Evolutionary conservation across 2,113 vertebrate species (phyloP), one percentile per base, ranked within the genome.

Genomic region (Taxidea taxus): DNA sequence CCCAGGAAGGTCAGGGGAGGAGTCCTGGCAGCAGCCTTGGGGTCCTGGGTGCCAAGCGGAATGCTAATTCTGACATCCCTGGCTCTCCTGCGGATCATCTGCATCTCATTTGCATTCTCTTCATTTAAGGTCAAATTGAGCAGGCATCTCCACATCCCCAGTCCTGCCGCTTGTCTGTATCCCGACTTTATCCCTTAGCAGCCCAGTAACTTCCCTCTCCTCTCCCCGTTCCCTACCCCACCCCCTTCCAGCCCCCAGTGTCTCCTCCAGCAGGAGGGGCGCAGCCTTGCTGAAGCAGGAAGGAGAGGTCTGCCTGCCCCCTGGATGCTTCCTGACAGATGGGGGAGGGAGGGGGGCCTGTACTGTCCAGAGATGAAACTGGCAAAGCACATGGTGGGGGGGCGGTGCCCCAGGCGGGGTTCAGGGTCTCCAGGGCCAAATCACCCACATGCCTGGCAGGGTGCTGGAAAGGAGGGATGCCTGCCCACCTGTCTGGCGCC

Each of bases 111-210:
- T 97, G 95, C 96, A 97, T 97, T 97, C 96, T 97, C 96, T 97
- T 97, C 97, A 93, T 95, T 98, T 98, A 98, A 98, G 97, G 96
- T 98, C 96, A 94, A 97, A 97, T 96, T 97, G 98, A 94, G 94
- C 97, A 98, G 97, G 96, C 96, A 87, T 92, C 95, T 91, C 91
- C 87, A 88, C 96, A 91, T 95, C 87, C 54, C 91, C 90, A 97
- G 84, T 58, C 66, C 87, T 87, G 93, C 80, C 64, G 27, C 87
- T 72, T 84, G 86, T 95, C 95, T 97, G 91, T 92, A 78, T 91
- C 75, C 60, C 34, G 39, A 83, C 85, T 94, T 72, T 74, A 49
- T 87, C 70, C 56, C 85, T 90, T 58, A 23, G 49, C 25, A 49
- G n/a, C 80, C 86, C 31, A 51, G 27, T 70, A 51, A 37, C 83